Evolutionary conservation across 2,113 vertebrate species (phyloP).

Genomic region (Callaeas wilsoni): DNA sequence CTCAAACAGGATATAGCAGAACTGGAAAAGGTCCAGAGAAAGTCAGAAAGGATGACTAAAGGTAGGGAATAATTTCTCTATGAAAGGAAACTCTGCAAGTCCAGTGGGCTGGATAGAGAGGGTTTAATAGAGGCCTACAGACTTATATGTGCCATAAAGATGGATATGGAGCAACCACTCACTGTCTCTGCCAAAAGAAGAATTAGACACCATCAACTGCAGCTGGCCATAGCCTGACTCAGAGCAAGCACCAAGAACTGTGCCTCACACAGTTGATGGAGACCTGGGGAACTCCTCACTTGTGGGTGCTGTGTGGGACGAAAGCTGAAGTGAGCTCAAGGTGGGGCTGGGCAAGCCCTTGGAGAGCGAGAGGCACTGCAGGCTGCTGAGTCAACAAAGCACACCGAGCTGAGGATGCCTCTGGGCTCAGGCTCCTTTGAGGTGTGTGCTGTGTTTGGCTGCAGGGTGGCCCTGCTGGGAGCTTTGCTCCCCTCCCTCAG

Average conservation of each 20-base stretch:
- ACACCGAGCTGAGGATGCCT: not conserved
- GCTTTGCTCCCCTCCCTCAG: not conserved
- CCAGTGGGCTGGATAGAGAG: not conserved
- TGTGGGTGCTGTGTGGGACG: accelerated
- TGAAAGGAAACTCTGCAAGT: not conserved
- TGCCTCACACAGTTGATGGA: not conserved
- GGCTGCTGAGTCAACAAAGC: not conserved
- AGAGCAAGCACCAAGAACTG: not conserved
- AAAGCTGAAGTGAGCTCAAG: not conserved
- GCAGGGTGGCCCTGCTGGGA: not conserved
- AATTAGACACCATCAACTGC: not conserved
- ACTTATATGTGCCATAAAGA: not conserved
- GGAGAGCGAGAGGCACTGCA: not conserved
- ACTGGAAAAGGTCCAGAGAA: not conserved
- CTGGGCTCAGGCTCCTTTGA: not conserved
- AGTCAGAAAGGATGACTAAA: not conserved
- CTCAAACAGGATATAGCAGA: not conserved
- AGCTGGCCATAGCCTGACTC: not conserved
- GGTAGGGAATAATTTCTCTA: not conserved
- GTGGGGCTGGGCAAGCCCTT: not conserved
- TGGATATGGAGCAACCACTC: not conserved
- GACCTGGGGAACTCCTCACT: not conserved
- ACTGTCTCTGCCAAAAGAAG: not conserved
- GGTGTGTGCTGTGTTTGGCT: not conserved
- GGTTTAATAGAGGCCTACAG: not conserved